Conservation (phyloP, 2,113 vertebrate genomes). For the Baryphthengus martii region DNA sequence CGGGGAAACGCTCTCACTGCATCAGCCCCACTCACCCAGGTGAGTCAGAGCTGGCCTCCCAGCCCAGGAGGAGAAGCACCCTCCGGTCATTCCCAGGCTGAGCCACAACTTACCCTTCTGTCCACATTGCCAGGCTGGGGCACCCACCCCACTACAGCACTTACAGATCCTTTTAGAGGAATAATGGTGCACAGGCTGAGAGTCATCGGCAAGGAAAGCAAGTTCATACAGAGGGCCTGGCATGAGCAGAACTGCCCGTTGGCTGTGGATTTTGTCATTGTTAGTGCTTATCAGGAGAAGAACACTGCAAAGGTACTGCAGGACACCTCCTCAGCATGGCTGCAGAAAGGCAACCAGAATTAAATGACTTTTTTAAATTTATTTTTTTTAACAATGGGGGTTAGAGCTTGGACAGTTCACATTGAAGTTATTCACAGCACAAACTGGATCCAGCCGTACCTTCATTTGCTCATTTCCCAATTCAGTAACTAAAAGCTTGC, state of each 20-base stretch:
- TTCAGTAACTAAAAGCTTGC: background rate
- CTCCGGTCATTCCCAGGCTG: background rate
- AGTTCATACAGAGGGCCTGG: background rate
- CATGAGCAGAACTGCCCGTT: background rate
- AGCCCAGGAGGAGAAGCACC: background rate
- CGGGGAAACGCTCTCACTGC: background rate
- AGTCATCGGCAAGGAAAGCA: background rate
- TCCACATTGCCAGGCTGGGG: background rate
- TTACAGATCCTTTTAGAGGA: background rate
- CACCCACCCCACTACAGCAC: background rate
- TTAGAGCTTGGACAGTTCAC: background rate
- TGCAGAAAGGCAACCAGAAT: background rate
- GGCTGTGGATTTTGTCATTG: background rate
- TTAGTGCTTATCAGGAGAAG: background rate
- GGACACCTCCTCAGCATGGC: background rate
- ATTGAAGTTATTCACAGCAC: background rate
- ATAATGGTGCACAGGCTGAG: background rate
- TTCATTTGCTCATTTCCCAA: background rate
- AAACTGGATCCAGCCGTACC: background rate
- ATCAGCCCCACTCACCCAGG: background rate
- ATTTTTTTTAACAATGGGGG: background rate
- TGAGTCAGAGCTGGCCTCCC: background rate
- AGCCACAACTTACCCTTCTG: background rate
- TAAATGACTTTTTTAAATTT: rapidly evolving
- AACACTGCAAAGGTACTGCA: background rate